Evolutionary conservation across 1,140 invertebrate species (phyloP).

Genomic region (Aricia agestis): DNA sequence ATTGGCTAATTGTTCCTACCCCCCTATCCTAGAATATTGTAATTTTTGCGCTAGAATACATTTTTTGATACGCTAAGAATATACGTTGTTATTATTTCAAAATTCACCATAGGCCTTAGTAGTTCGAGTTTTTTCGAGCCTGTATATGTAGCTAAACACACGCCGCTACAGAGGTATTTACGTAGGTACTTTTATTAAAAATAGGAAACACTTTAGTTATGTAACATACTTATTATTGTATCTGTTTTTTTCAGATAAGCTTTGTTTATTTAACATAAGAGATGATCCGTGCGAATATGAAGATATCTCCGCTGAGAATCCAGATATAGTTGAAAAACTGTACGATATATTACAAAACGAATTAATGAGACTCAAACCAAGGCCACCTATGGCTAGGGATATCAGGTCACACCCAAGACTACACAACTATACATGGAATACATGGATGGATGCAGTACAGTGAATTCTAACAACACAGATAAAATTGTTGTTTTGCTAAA

Average conservation of each 20-base stretch:
- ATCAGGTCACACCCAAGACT: constrained; percentile 37
- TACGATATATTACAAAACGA: constrained; percentile 38
- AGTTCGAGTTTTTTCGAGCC: no score
- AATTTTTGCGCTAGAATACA: no score
- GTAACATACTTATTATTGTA: no score
- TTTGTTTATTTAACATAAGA: constrained; percentile 55
- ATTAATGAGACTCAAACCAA: constrained; percentile 38
- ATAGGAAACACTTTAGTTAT: no score
- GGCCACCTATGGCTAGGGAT: constrained; percentile 35
- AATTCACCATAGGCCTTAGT: no score
- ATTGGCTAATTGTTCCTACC: no score
- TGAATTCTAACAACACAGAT: neutral
- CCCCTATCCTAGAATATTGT: no score
- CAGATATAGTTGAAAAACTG: constrained; percentile 42
- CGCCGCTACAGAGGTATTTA: no score
- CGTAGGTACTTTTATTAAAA: no score
- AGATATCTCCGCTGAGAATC: constrained; percentile 42
- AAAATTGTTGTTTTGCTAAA: neutral
- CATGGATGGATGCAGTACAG: constrained; percentile 24
- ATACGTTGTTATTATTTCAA: no score
- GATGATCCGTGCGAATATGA: constrained; percentile 56
- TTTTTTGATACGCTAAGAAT: no score
- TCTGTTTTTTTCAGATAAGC: constrained; percentile 32
- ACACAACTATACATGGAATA: constrained; percentile 49
- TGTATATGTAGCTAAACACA: no score